Evolutionary conservation across 2,113 vertebrate genomes (phyloP), one percentile per base, ranked within the genome.

Genomic region (Alectura lathami): DNA sequence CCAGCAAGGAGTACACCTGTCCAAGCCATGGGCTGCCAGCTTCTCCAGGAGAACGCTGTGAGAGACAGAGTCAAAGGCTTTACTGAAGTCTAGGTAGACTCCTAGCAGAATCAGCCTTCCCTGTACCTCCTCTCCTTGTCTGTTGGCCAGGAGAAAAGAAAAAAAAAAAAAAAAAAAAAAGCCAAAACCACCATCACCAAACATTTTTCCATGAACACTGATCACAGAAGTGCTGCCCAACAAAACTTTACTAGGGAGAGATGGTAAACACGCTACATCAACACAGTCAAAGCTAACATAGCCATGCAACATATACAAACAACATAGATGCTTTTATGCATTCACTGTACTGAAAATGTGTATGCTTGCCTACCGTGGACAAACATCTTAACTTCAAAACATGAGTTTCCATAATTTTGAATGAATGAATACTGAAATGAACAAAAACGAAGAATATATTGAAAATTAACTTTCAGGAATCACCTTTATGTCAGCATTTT

Each of bases 221-320:
- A 45, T 42, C 42, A 32, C 42, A 50, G n/a, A 24, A 47, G 38
- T 29, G 32, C n/a, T 63, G 29, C 26, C 18, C 50, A 47, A 40
- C 18, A 40, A 62, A 73, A 38, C 4, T 12, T 30, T 2, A 42
- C 23, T 8, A 8, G 14, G 6, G 22, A 47, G 63, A 45, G 38
- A 59, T 74, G 20, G 42, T 9, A 74, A 26, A 21, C 50, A 66
- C 22, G 4, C 13, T 30, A n/a, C 36, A 26, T 2, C 21, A 13
- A 66, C 13, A 38, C 34, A 51, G 8, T 17, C 56, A 15, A 53
- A 47, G 11, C 23, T 9, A 62, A 74, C 4, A 48, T 0, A 74
- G n/a, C 6, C 3, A 6, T 62, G 21, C 30, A 43, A n/a, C 0
- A 1, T 3, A 3, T 32, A 14, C 11, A 29, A 40, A 51, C 22